These are phyloP conservation scores for Lateolabrax maculatus DNA, from an alignment of 2,797 vertebrate genomes.

Conservation along the genomic window DNA sequence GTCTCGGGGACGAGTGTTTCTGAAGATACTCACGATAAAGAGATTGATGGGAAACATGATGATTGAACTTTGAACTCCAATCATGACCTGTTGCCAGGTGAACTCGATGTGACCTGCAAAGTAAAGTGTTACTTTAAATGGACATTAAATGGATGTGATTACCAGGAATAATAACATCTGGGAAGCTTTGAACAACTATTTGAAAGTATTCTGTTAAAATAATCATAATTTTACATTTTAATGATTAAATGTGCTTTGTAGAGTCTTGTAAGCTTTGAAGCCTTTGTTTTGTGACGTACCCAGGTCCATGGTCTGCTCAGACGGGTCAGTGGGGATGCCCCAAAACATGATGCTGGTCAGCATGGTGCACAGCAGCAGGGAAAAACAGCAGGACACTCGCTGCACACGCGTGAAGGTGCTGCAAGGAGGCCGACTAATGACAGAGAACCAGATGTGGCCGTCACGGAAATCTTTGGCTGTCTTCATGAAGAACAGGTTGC, in stretches of 20 bases:
- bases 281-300: slow-evolving; percentile 81
- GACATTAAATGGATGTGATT: background rate
- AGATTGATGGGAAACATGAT: slow-evolving; percentile 98
- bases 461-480: slow-evolving; percentile 94
- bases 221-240: background rate
- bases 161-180: background rate
- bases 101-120: slow-evolving; percentile 93
- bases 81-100: slow-evolving; percentile 97
- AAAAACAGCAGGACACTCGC: slow-evolving; percentile 95
- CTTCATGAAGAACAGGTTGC: slow-evolving; percentile 95
- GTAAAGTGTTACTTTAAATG: slow-evolving; percentile 7
- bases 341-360: slow-evolving; percentile 98
- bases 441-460: slow-evolving; percentile 95
- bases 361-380: slow-evolving; percentile 96
- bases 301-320: slow-evolving; percentile 96
- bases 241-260: background rate
- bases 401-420: slow-evolving; percentile 95
- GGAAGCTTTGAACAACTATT: background rate
- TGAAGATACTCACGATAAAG: slow-evolving; percentile 96
- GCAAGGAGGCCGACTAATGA: slow-evolving; percentile 90
- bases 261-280: background rate
- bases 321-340: slow-evolving; percentile 93
- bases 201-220: background rate
- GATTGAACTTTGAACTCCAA: slow-evolving; percentile 95
- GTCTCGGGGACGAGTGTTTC: slow-evolving; percentile 85